Evolutionary conservation across 2,113 vertebrate genomes (phyloP), one percentile per base, ranked within the genome.

Genomic region (Lucifuga dentata): DNA sequence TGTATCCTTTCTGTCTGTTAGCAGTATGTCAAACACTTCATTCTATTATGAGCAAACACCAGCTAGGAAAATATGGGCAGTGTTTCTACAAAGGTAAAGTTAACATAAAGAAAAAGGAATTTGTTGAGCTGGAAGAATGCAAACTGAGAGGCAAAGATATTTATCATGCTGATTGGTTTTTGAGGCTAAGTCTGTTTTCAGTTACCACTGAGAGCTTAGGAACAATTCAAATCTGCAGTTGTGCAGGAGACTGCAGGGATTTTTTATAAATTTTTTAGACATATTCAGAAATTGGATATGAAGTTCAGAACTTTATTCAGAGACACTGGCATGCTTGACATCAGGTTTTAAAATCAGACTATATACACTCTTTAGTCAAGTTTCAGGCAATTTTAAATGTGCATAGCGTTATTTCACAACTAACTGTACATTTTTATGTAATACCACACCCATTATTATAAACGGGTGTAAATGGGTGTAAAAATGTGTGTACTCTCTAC

Each of bases 161-260:
- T 76, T 64, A 72, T 78, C 29, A 1, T 12, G 35, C 26, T 46
- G 35, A 71, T 19, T 68, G 35, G 46, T 35, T 55, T 63, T 57
- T 60, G 38, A 68, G 66, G 52, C 71, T 41, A 24, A 45, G 64
- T 77, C 80, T 87, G 76, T 60, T 90, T 88, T 72, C 44, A 77
- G 68, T 89, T 89, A 87, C 69, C 64, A 38, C 65, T 29, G 32
- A 65, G 59, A 17, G 33, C 56, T 78, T 33, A 56, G 40, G 21
- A 78, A 53, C 21, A n/a, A 46, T 51, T 81, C 70, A 75, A 59
- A 48, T 35, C 61, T 46, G 58, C 16, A 6, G 53, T 58, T 49
- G 29, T 50, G 66, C 49, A 53, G 48, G 36, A 51, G 20, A 62
- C 64, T 50, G 20, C 44, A 63, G 40, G 64, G 62, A 85, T 72